Conservation (phyloP, 2,113 vertebrate genomes). For the Marmota monax region DNA sequence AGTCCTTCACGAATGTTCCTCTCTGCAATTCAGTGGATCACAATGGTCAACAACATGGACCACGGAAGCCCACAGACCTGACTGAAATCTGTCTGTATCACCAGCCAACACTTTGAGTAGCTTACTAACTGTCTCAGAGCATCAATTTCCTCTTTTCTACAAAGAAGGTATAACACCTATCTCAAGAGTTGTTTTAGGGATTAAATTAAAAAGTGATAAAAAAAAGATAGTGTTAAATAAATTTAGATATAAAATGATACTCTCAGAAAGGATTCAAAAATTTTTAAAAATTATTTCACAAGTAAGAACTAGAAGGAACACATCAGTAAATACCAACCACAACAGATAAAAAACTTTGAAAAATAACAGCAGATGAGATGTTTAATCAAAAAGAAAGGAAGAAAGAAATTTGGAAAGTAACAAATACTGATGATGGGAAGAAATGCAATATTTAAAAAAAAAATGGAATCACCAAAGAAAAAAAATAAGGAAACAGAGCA, state of each 20-base stretch:
- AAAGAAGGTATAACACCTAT: neutral
- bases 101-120: neutral
- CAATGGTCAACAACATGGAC: neutral
- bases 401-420: neutral
- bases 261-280: neutral
- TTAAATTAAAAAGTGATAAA: neutral
- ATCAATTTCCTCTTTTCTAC: conserved; percentile 21
- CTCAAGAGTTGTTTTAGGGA: neutral
- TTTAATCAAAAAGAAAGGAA: neutral
- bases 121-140: neutral
- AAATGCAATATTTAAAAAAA: neutral
- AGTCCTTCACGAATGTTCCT: neutral
- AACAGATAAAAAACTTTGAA: neutral
- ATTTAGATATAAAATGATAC: neutral
- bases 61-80: neutral
- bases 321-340: neutral
- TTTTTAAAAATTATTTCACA: neutral
- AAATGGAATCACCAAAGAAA: neutral
- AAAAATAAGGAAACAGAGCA: neutral
- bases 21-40: neutral
- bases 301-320: neutral
- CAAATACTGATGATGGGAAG: neutral
- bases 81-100: neutral
- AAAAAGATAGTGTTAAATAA: neutral
- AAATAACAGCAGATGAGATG: neutral